These are phyloP conservation scores for Troides helena DNA, from an alignment of 2,888 invertebrate species.

Conservation along the genomic window DNA sequence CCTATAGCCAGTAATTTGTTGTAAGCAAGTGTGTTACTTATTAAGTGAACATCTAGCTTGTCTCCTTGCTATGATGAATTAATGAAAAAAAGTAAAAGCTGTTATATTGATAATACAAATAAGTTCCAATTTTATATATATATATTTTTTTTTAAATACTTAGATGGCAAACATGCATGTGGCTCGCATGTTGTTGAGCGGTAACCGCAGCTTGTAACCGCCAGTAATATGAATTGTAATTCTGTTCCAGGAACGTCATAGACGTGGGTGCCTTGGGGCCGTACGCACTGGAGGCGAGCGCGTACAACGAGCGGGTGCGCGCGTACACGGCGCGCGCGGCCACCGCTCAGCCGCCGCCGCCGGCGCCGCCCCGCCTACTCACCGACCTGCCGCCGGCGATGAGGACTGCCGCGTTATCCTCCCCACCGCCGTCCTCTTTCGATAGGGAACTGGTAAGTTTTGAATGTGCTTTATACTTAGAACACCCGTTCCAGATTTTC, in stretches of 20 bases:
- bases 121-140: too few species aligned
- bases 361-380: slow-evolving; percentile 75
- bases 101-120: too few species aligned
- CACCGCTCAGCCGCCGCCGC: slow-evolving; percentile 53
- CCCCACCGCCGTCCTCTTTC: slow-evolving; percentile 79
- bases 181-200: too few species aligned
- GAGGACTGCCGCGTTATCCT: slow-evolving; percentile 75
- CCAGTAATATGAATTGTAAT: too few species aligned
- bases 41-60: too few species aligned
- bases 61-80: too few species aligned
- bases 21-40: too few species aligned
- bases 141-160: too few species aligned
- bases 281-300: slow-evolving; percentile 92
- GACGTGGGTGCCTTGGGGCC: slow-evolving; percentile 96
- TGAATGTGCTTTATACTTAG: background rate
- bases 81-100: too few species aligned
- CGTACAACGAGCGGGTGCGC: slow-evolving; percentile 90
- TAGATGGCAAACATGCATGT: too few species aligned
- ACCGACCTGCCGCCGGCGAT: slow-evolving; percentile 89
- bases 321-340: slow-evolving; percentile 76
- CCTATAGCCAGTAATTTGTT: too few species aligned
- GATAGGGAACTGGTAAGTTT: slow-evolving; percentile 86
- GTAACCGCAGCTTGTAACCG: too few species aligned
- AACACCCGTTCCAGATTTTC: background rate
- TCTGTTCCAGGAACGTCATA: slow-evolving; percentile 88